These are phyloP conservation scores for Potorous gilbertii DNA, from an alignment of 2,797 vertebrate species.

Conservation along the genomic window DNA sequence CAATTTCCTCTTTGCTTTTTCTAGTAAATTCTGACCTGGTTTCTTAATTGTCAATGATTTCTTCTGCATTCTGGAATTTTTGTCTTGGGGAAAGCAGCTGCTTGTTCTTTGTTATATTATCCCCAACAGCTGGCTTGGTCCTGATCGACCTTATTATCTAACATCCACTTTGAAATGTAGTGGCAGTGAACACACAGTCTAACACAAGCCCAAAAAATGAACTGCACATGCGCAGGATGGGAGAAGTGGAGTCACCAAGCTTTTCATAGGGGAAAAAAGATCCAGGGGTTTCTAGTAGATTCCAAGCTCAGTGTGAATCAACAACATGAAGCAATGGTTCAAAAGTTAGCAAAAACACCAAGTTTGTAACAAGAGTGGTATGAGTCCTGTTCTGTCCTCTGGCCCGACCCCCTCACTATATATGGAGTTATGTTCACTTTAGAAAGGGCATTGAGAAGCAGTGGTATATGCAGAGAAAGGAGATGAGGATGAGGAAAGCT, in stretches of 20 bases:
- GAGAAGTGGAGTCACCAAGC: background rate
- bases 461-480: background rate
- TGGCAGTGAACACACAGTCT: background rate
- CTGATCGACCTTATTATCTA: conserved; percentile 4
- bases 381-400: background rate
- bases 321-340: background rate
- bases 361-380: background rate
- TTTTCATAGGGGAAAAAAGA: background rate
- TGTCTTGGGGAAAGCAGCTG: background rate
- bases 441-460: background rate
- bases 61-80: background rate
- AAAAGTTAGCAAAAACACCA: background rate
- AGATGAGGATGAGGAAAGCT: background rate
- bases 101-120: background rate
- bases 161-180: background rate
- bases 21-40: background rate
- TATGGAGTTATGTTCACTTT: background rate
- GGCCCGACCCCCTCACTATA: background rate
- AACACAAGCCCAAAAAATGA: background rate
- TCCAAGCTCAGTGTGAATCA: background rate
- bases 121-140: background rate
- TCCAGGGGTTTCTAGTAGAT: background rate
- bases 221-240: background rate
- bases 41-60: conserved; percentile 1
- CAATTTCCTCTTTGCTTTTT: background rate